Base-by-base conservation (phyloP, 2,113 vertebrate species). In the Saccopteryx leptura region DNA sequence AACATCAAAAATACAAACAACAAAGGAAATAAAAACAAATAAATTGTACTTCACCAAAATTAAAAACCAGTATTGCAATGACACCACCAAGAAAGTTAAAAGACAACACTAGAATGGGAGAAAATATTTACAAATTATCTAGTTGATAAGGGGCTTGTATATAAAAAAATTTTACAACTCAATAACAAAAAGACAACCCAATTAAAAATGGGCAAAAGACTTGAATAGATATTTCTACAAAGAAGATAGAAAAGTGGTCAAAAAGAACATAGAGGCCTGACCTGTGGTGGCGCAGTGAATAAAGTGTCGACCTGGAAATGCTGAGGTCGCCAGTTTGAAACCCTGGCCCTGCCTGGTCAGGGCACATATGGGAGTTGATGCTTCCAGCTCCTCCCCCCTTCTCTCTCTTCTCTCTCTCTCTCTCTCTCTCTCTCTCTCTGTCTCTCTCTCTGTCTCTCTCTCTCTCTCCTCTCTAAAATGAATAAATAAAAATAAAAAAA, bases 111-210 rank as follows among this genome's bases (percentile, higher is more conserved):
- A 78, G 39, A 84, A 63, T 81, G 28, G 52, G 12, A 56, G 28
- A 60, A 88, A 95, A 92, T 58, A 68, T 23, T 76, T 81, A 11
- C 23, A 85, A 91, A 63, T 89, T 28, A 94, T 50, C 19, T 52
- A 72, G 39, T 21, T 71, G 19, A 60, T 18, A 18, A 85, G 4
- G 3, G 24, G 9, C 17, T 82, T 19, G 0, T 48, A 61, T 9
- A 80, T 72, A 84, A 69, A 90, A 19, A 56, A 80, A n/a, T 71
- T 87, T 71, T 65, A 87, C 9, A 78, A 91, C n/a, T 82, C 52
- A 76, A 9, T 13, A 96, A 17, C 78, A 72, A 90, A 83, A 80
- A 75, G 10, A 85, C 19, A 75, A 24, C 28, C 24, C 17, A 87
- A 54, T 54, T 92, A 2, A 48, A 87, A 88, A 63, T 80, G 54